Base-by-base conservation (phyloP, 1,140 invertebrate genomes). In the Nylanderia fulva region DNA sequence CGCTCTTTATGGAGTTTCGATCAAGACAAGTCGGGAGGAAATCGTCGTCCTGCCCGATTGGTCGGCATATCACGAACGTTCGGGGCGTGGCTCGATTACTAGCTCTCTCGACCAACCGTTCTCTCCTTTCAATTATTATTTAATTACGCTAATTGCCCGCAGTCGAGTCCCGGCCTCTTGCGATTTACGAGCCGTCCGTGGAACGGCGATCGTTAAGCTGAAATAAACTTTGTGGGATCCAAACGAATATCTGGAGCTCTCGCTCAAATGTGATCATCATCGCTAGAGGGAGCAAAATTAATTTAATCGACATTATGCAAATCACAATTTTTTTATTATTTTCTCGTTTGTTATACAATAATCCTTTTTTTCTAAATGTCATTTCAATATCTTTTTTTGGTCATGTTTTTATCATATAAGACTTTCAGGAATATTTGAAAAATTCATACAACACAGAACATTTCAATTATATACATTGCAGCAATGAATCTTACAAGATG, bases 101-200 rank as follows among this genome's bases (percentile, higher is more conserved):
- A 77, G 66, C 86, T 86, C 86, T 86, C 69, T 79, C 90, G 90
- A 68, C 93, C 92, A 93, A 91, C 91, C 93, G 90, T 90, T 90
- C 92, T 89, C 90, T 92, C 88, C 91, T 91, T 90, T 92, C 93
- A 92, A 94, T 94, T 93, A 94, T 92, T 94, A 94, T 93, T 94
- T 93, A 92, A 94, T 94, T 94, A 86, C 84, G 86, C 84, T 88
- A 88, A 89, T 84, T 88, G 87, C 45, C 66, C 45, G n/a, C 15
- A 18, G 54, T 48, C 48, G 52, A 52, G 80, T 45, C 42, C n/a
- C 36, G 45, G 52, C 83, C 86, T 64, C 60, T 72, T 71, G 82
- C 82, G 71, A 88, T 71, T 69, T 66, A 61, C 68, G 27, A 39
- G 45, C 11, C 85, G 72, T 52, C 42, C 56, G 39, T 45, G 61